A percentile compares a stretch with the other conserved stretches of the same genome.
phyloP scores from a whole-genome alignment of 2,888 invertebrate genomes.

The Arctia plantaginis region DNA sequence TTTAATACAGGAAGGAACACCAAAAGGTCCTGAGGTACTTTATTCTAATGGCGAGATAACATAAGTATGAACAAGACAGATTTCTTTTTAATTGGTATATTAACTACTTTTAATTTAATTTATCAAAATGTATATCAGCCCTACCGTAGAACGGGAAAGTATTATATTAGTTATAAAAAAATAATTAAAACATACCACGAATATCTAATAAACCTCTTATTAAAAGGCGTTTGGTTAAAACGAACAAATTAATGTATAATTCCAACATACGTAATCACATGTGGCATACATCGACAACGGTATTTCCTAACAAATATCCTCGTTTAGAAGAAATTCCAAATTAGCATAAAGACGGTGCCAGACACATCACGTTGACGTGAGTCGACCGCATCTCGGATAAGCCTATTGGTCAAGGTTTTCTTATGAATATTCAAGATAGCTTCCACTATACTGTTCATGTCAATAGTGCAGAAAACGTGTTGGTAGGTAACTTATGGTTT shows the following conservation, averaged over 20 bases:
- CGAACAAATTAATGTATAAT: slow-evolving; percentile 43
- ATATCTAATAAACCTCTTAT: slow-evolving; percentile 35
- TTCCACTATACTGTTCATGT: slow-evolving; percentile 56
- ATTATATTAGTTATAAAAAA: background rate
- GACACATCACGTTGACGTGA: slow-evolving; percentile 51
- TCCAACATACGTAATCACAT: slow-evolving; percentile 38
- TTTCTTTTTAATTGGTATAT: background rate
- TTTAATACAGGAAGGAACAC: background rate
- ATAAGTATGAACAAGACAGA: background rate
- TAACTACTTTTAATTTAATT: background rate
- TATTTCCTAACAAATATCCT: slow-evolving; percentile 52
- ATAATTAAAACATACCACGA: slow-evolving; percentile 27
- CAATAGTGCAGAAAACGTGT: slow-evolving; percentile 52
- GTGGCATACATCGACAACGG: slow-evolving; percentile 47
- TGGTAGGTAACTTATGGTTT: slow-evolving; percentile 41
- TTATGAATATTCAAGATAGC: slow-evolving; percentile 70
- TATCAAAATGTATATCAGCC: background rate
- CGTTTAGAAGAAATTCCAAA: slow-evolving; percentile 64
- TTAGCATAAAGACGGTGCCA: slow-evolving; percentile 62
- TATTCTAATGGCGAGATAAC: background rate
- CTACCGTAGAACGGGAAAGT: background rate
- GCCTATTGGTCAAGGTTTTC: slow-evolving; percentile 72
- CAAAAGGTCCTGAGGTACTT: background rate
- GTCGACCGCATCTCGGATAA: slow-evolving; percentile 49
- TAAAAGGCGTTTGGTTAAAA: slow-evolving; percentile 45